These are phyloP conservation scores for Selene dorsalis DNA, from an alignment of 2,797 vertebrate genomes.

Conservation along the genomic window DNA sequence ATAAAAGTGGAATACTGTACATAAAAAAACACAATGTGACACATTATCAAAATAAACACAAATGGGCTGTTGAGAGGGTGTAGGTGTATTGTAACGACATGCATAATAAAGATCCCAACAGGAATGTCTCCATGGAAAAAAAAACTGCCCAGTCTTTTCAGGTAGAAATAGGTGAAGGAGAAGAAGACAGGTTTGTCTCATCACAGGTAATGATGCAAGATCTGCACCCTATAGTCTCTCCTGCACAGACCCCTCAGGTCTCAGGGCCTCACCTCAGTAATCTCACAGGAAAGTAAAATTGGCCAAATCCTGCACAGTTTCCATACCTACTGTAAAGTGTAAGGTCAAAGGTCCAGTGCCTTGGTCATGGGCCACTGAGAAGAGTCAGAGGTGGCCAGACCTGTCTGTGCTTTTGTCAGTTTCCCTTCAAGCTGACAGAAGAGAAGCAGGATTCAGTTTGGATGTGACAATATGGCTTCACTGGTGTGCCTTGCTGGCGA, in stretches of 20 bases:
- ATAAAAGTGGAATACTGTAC: slow-evolving; percentile 82
- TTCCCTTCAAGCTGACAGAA: slow-evolving; percentile 33
- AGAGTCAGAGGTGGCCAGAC: slow-evolving; percentile 12
- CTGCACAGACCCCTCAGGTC: neutral
- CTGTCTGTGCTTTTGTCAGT: slow-evolving; percentile 34
- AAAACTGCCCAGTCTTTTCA: slow-evolving; percentile 50
- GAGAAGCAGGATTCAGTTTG: slow-evolving; percentile 16
- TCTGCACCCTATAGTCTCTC: slow-evolving; percentile 16
- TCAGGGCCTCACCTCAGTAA: slow-evolving; percentile 6
- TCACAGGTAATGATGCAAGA: slow-evolving; percentile 22
- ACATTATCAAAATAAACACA: slow-evolving; percentile 67
- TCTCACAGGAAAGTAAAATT: slow-evolving; percentile 6
- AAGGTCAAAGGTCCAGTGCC: slow-evolving; percentile 47
- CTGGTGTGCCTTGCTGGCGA: slow-evolving; percentile 25
- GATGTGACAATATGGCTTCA: slow-evolving; percentile 33
- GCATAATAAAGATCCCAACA: slow-evolving; percentile 68
- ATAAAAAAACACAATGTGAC: slow-evolving; percentile 73
- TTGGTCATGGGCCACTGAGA: slow-evolving; percentile 19
- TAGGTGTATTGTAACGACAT: slow-evolving; percentile 55
- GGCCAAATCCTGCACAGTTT: slow-evolving; percentile 21
- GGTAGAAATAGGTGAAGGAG: slow-evolving; percentile 46
- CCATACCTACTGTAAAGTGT: slow-evolving; percentile 10
- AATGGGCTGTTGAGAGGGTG: slow-evolving; percentile 43
- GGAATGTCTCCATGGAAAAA: slow-evolving; percentile 76
- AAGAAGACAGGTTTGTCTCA: slow-evolving; percentile 14